Evolutionary conservation across 2,797 vertebrate genomes (phyloP).

Genomic region (Limnodromus scolopaceus): DNA sequence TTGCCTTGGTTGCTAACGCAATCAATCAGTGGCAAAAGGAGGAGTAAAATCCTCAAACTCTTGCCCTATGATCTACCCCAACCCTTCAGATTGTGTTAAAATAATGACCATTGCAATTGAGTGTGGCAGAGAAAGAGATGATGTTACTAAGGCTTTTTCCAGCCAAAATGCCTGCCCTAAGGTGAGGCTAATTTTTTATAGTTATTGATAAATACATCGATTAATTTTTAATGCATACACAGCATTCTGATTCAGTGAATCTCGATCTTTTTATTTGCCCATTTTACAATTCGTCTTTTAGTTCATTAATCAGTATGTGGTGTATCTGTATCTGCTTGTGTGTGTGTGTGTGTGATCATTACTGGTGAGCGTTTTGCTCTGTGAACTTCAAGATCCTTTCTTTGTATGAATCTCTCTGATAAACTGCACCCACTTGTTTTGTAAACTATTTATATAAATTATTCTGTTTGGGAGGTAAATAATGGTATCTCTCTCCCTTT

Average conservation of each 20-base stretch:
- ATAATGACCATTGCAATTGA: not conserved
- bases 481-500: not conserved
- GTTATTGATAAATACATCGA: not conserved
- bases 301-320: not conserved
- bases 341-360: too few relatives aligned
- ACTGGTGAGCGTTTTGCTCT: fast-evolving
- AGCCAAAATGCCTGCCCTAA: not conserved
- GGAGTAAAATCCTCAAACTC: not conserved
- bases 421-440: not conserved
- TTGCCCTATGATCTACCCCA: not conserved
- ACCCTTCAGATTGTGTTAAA: not conserved
- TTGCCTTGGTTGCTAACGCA: not conserved
- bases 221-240: not conserved
- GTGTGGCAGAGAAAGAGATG: not conserved
- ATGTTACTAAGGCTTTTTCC: not conserved
- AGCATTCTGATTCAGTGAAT: not conserved
- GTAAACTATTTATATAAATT: not conserved
- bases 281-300: not conserved
- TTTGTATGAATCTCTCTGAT: not conserved
- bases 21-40: not conserved
- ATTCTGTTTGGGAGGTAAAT: not conserved
- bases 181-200: not conserved
- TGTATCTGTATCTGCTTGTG: not conserved
- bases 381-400: not conserved
- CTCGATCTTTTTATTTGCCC: not conserved